Conservation (phyloP, 1,140 invertebrate species). For the Magallana gigas region DNA sequence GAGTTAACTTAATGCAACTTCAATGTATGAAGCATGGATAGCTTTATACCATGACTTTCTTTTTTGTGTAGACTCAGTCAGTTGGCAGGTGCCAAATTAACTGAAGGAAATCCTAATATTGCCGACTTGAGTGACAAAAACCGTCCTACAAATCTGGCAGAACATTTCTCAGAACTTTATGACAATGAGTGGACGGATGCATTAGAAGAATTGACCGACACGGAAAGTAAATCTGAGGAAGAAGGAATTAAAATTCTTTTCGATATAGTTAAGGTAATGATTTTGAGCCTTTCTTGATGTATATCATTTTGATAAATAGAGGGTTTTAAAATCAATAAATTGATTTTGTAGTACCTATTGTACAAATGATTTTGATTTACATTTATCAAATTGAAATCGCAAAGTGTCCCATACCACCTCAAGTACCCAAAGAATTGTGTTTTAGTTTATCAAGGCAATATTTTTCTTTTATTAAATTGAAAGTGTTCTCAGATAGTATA, state of each 20-base stretch:
- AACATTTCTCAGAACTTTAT: slow-evolving; percentile 34
- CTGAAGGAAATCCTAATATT: slow-evolving; percentile 44
- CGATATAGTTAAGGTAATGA: slow-evolving; percentile 31
- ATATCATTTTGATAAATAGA: too few relatives aligned
- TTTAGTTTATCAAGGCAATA: too few relatives aligned
- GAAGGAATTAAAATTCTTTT: slow-evolving; percentile 15
- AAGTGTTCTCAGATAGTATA: too few relatives aligned
- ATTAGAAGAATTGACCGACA: neutral
- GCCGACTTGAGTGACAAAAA: slow-evolving; percentile 44
- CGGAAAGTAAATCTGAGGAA: neutral
- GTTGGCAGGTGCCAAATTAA: slow-evolving; percentile 39
- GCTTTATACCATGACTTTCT: neutral
- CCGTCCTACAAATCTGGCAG: slow-evolving; percentile 22
- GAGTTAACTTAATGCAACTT: too few relatives aligned
- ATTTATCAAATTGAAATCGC: too few relatives aligned
- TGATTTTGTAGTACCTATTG: too few relatives aligned
- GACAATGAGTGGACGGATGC: slow-evolving; percentile 44
- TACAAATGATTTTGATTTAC: too few relatives aligned
- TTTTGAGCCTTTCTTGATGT: neutral
- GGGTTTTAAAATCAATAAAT: too few relatives aligned
- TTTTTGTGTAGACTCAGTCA: slow-evolving; percentile 12
- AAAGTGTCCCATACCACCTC: too few relatives aligned
- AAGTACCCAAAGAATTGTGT: too few relatives aligned
- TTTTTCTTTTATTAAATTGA: too few relatives aligned
- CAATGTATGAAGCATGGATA: too few relatives aligned